A percentile compares a stretch with the other conserved stretches of the same genome.
Evolutionary conservation across 1,140 invertebrate species (phyloP).

Genomic region (Brachionus rubens): DNA sequence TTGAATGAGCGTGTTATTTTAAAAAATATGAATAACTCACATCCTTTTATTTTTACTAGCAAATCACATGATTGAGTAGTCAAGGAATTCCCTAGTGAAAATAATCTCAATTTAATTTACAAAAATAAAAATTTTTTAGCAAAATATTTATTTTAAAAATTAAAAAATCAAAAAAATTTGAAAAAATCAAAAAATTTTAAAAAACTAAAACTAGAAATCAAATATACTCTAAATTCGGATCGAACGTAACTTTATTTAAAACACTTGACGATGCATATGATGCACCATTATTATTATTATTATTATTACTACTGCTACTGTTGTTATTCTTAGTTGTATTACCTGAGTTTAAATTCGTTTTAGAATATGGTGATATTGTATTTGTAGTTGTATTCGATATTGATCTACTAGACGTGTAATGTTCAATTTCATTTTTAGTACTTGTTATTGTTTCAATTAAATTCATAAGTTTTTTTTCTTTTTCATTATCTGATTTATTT

Average conservation of each 20-base stretch:
- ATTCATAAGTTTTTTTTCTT: background rate
- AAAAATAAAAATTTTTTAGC: background rate
- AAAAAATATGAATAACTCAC: no score
- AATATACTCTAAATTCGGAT: constrained; percentile 36
- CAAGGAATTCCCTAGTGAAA: no score
- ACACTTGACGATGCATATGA: background rate
- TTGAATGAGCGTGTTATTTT: no score
- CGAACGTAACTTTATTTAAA: constrained; percentile 30
- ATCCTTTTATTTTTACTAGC: no score
- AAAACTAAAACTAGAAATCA: background rate
- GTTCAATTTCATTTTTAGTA: background rate
- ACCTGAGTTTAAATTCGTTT: constrained; percentile 7
- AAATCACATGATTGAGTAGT: no score
- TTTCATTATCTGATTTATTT: constrained; percentile 26
- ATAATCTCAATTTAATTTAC: constrained; percentile 12
- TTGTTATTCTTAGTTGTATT: background rate
- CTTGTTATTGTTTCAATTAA: constrained; percentile 6
- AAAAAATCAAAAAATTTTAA: background rate
- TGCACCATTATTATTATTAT: background rate
- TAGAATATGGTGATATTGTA: background rate
- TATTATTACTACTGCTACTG: background rate
- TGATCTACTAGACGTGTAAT: no score
- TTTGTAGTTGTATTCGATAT: background rate
- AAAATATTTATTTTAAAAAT: no score
- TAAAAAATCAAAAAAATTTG: no score